Percentiles rank a stretch among this genome's conserved stretches.
These are phyloP conservation scores for Leptarthrus brevirostris DNA, from an alignment of 2,888 invertebrate genomes.

Conservation along the genomic window DNA sequence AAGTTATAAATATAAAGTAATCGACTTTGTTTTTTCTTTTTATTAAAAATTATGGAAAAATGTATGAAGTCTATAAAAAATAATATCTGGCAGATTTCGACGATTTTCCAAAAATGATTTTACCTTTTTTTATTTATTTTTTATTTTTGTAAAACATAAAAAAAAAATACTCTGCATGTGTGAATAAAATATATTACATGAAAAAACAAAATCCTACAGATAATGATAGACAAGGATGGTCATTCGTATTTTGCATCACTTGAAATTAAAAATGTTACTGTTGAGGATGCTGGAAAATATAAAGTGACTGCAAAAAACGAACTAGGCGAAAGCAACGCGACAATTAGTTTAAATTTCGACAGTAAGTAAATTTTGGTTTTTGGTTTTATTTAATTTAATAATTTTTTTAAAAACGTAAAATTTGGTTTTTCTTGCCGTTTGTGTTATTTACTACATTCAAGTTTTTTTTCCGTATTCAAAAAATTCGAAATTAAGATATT, in stretches of 20 bases:
- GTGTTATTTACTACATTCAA: not conserved
- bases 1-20: not conserved
- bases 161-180: not conserved
- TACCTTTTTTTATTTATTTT: not conserved
- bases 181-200: too few species aligned
- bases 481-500: too few species aligned
- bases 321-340: constrained; percentile 96
- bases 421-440: not conserved
- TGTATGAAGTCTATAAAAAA: not conserved
- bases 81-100: not conserved
- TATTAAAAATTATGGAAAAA: too few species aligned
- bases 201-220: constrained; percentile 68
- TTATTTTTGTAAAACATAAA: constrained; percentile 56
- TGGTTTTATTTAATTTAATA: too few species aligned
- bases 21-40: too few species aligned
- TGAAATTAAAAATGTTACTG: constrained; percentile 93
- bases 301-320: constrained; percentile 97
- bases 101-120: not conserved
- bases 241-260: constrained; percentile 93
- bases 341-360: constrained; percentile 97
- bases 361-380: constrained; percentile 79
- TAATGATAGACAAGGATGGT: constrained; percentile 89
- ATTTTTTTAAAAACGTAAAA: too few species aligned
- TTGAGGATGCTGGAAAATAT: constrained; percentile 97
- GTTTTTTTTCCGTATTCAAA: too few species aligned